Conservation (phyloP, 2,113 vertebrate species). For the Chunga burmeisteri region DNA sequence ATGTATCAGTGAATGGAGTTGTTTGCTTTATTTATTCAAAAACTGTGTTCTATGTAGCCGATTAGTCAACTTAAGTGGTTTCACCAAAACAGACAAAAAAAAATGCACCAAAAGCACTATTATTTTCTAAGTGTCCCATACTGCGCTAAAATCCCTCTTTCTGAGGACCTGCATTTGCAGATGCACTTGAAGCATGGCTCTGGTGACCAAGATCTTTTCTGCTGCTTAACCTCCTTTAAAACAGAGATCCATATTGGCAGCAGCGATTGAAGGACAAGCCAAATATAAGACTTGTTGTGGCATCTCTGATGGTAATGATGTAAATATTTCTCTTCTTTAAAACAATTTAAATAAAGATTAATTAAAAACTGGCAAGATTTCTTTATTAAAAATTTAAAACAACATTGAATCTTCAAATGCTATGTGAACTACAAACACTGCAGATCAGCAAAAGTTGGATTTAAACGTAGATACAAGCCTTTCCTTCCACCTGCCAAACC, state of each 20-base stretch:
- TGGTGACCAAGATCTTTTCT: neutral
- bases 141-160: neutral
- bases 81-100: neutral
- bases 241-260: neutral
- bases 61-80: neutral
- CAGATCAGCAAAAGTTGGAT: neutral
- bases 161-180: neutral
- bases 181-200: neutral
- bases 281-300: neutral
- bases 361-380: neutral
- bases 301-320: neutral
- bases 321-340: neutral
- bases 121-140: neutral
- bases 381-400: neutral
- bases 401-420: neutral
- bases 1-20: neutral
- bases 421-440: neutral
- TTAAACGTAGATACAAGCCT: rapidly evolving
- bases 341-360: neutral
- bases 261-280: neutral
- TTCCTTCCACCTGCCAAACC: neutral
- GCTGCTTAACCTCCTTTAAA: neutral
- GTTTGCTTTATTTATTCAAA: neutral
- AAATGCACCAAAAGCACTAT: neutral
- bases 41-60: neutral